Base-by-base conservation (phyloP, 2,113 vertebrate genomes). In the Martes martes region DNA sequence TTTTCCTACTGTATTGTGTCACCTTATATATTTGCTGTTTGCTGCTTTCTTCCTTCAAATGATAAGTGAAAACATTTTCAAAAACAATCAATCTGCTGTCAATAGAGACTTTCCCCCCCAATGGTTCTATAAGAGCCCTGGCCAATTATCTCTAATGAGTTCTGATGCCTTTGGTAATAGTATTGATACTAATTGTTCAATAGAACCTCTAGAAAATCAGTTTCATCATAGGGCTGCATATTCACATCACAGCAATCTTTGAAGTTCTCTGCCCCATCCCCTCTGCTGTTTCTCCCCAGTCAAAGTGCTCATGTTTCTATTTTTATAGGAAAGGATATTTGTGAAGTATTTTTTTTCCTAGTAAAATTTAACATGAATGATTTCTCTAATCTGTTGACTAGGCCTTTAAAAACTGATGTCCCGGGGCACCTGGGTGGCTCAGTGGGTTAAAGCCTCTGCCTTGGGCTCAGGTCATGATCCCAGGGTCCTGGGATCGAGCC, bases 391-490 rank as follows among this genome's bases (percentile, higher is more conserved):
- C 95, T 96, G 94, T 98, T 98, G 97, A 96, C 97, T 96, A 63
- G 97, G 94, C 92, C 91, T 98, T 98, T 98, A 98, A 98, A 98
- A 97, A 98, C 97, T 98, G 97, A 98, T 97, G 93, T 97, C 97
- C 94, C 96, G 39, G 39, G 39, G 39, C 39, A 42, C 39, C 39
- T 42, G 39, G 39, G 39, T 42, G 39, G 39, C 39, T 42, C 39
- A 42, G 39, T 42, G 39, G 39, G 39, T 42, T 42, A 42, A 42
- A 42, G 39, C 39, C 39, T 42, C 39, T 42, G 39, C 39, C 39
- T 42, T 42, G 39, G 39, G 4, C 39, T 42, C 39, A 42, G 39
- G 39, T 42, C 39, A 42, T 42, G 39, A 42, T 42, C 39, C 39
- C 39, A 42, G 39, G 39, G 39, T 42, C 39, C 39, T 42, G 39